Conservation (phyloP, 2,113 vertebrate genomes). For the Notothenia rossii region DNA sequence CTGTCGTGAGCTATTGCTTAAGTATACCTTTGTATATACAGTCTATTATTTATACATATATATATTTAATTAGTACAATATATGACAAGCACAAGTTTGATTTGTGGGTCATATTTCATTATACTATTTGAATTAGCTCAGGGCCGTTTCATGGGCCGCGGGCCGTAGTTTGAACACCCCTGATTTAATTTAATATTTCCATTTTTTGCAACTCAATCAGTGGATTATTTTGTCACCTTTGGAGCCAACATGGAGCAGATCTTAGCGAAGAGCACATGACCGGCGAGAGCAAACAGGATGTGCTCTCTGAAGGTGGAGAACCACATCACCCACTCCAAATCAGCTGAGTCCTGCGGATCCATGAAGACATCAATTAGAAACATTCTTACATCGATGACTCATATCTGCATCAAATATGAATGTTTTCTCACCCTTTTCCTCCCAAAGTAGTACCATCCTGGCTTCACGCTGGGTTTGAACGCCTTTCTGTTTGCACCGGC, state of each 20-base stretch:
- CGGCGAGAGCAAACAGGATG: constrained; percentile 93
- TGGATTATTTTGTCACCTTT: constrained; percentile 84
- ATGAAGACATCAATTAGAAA: not conserved
- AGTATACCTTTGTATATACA: too few species aligned
- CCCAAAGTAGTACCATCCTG: constrained; percentile 94
- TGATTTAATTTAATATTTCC: too few species aligned
- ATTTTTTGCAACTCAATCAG: not conserved
- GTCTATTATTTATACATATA: too few species aligned
- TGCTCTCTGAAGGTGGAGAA: constrained; percentile 92
- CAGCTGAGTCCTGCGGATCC: constrained; percentile 87
- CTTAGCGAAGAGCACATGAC: constrained; percentile 95
- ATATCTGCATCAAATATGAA: not conserved
- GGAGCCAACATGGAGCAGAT: constrained; percentile 92
- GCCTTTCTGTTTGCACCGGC: constrained; percentile 90
- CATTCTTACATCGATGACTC: not conserved
- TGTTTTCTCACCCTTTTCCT: constrained; percentile 93
- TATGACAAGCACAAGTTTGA: too few species aligned
- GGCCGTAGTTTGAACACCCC: too few species aligned
- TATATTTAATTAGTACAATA: too few species aligned
- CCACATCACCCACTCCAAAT: constrained; percentile 99
- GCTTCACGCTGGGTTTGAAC: constrained; percentile 88
- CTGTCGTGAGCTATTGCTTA: too few species aligned
- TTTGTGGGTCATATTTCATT: too few species aligned
- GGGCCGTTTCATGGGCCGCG: too few species aligned
- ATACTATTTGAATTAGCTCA: too few species aligned